phyloP scores from a whole-genome alignment of 2,888 invertebrate species.

The Cryptocephalus primarius region DNA sequence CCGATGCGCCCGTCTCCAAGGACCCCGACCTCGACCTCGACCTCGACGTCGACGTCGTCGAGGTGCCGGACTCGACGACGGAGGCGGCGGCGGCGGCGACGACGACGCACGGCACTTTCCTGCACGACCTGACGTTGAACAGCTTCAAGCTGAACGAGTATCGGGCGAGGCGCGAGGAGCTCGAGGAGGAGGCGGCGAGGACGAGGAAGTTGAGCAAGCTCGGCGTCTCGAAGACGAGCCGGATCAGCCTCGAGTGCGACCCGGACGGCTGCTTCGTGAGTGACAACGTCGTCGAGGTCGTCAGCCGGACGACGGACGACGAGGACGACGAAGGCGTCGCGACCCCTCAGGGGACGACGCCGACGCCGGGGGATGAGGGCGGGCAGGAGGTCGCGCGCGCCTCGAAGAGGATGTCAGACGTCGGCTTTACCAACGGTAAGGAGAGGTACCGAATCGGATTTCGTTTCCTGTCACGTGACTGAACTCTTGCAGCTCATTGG shows the following conservation, averaged over 20 bases:
- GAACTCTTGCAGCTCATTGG: too few species aligned
- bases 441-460: not conserved
- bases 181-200: constrained; percentile 17
- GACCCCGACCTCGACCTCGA: constrained; percentile 40
- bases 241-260: constrained; percentile 32
- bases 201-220: constrained; percentile 32
- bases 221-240: constrained; percentile 35
- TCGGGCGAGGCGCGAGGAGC: constrained; percentile 27
- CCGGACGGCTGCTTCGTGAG: constrained; percentile 26
- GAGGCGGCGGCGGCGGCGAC: constrained; percentile 25
- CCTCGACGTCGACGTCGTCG: constrained; percentile 12
- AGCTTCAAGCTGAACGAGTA: constrained; percentile 35
- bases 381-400: constrained; percentile 12
- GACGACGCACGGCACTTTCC: constrained; percentile 17
- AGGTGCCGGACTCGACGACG: constrained; percentile 12
- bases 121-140: constrained; percentile 29
- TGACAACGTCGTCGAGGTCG: constrained; percentile 25
- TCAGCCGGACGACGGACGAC: constrained; percentile 15
- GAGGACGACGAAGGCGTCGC: constrained; percentile 8
- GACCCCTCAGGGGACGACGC: constrained; percentile 25
- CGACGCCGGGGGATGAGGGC: constrained; percentile 23
- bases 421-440: constrained; percentile 16
- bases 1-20: constrained; percentile 53
- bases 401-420: constrained; percentile 18
- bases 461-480: too few species aligned